Conservation (phyloP, 1,140 invertebrate genomes). For the Andrena cerasifolii region DNA sequence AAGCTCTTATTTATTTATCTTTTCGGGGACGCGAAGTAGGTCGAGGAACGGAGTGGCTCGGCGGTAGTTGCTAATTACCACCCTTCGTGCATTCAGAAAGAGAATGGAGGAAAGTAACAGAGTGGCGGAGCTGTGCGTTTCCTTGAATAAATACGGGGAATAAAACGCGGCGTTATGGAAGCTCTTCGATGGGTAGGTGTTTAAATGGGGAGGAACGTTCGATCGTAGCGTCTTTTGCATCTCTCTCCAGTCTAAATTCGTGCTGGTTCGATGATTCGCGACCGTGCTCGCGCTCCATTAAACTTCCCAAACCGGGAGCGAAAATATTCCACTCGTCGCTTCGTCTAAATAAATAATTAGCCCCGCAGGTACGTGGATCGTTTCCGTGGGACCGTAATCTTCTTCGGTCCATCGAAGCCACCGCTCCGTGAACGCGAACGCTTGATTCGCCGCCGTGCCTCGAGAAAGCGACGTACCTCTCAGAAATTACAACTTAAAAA, state of each 20-base stretch:
- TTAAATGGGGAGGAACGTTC: neutral
- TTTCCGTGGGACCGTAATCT: too few species aligned
- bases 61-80: constrained; percentile 49
- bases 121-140: neutral
- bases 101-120: constrained; percentile 30
- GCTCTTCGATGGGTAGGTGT: neutral
- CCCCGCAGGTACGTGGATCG: too few species aligned
- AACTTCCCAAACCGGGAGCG: neutral
- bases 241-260: neutral
- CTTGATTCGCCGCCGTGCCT: too few species aligned
- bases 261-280: too few species aligned
- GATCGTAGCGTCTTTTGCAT: neutral
- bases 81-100: constrained; percentile 30
- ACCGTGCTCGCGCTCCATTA: neutral
- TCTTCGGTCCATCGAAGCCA: too few species aligned
- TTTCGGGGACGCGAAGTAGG: constrained; percentile 38
- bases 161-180: neutral
- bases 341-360: too few species aligned
- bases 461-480: too few species aligned
- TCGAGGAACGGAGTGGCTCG: constrained; percentile 32
- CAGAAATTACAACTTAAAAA: neutral
- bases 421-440: too few species aligned
- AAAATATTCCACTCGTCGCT: neutral
- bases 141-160: constrained; percentile 22
- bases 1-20: constrained; percentile 50